Evolutionary conservation across 2,888 invertebrate genomes (phyloP).

Genomic region (Papilio elwesi): DNA sequence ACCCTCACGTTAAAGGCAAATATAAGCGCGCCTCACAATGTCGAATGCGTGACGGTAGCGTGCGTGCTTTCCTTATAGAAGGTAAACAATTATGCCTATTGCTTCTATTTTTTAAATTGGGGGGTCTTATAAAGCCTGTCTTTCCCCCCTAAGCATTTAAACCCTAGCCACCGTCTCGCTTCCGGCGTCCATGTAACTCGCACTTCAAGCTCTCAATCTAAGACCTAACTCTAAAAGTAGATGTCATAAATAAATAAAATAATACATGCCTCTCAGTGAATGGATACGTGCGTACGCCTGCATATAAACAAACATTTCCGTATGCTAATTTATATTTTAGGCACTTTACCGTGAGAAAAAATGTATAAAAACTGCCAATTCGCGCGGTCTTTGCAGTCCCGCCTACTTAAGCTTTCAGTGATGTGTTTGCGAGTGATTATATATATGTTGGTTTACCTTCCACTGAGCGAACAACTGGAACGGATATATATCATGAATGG

Average conservation of each 20-base stretch:
- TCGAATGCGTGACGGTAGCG: background rate
- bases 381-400: background rate
- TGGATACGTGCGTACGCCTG: background rate
- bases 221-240: background rate
- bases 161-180: background rate
- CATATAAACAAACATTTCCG: background rate
- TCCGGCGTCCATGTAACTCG: background rate
- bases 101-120: too few species aligned
- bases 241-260: background rate
- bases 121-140: too few species aligned
- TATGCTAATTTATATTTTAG: background rate
- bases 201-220: background rate
- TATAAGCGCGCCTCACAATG: conserved; percentile 20
- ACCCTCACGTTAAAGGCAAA: conserved; percentile 15
- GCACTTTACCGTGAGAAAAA: conserved; percentile 3
- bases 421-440: conserved; percentile 18
- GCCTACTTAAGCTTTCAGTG: conserved; percentile 11
- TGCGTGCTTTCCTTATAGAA: too few species aligned
- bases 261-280: conserved; percentile 5
- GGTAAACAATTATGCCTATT: too few species aligned
- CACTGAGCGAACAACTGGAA: conserved; percentile 36
- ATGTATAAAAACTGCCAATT: conserved; percentile 3
- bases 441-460: conserved; percentile 27
- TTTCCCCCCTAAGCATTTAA: too few species aligned
- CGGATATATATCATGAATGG: conserved; percentile 27